phyloP scores from a whole-genome alignment of 1,140 invertebrate species.

The Microplitis mediator region DNA sequence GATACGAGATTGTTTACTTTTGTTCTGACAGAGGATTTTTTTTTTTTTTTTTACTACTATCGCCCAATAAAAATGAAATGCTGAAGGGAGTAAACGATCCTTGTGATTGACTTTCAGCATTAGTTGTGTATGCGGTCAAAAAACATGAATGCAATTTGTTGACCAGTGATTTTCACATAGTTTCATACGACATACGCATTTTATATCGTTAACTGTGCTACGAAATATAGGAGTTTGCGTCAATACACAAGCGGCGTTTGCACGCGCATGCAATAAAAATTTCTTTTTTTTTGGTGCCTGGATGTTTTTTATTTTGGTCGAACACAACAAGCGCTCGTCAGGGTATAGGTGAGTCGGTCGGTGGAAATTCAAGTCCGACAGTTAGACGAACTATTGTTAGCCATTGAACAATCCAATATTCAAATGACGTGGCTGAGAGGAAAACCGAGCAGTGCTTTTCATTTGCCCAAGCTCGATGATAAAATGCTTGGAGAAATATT shows the following conservation, averaged over 20 bases:
- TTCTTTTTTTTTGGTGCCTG: background rate
- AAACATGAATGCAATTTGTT: background rate
- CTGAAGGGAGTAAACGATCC: too few species aligned
- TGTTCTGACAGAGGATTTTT: too few species aligned
- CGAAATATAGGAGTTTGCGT: background rate
- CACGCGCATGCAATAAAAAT: background rate
- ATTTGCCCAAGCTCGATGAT: background rate
- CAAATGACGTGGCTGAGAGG: constrained; percentile 13
- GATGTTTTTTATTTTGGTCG: background rate
- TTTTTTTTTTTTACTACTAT: too few species aligned
- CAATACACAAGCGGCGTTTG: background rate
- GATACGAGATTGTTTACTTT: too few species aligned
- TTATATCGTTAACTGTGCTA: background rate
- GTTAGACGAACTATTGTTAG: constrained; percentile 18
- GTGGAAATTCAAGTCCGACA: background rate
- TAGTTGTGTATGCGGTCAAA: background rate
- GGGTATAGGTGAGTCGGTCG: constrained; percentile 4
- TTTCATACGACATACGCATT: background rate
- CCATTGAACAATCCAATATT: constrained; percentile 21
- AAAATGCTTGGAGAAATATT: constrained; percentile 6
- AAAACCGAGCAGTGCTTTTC: constrained; percentile 8
- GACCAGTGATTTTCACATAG: background rate
- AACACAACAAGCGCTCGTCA: constrained; percentile 17
- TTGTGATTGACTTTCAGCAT: too few species aligned
- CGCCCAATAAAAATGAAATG: too few species aligned